Percentiles rank a stretch among this genome's conserved stretches.
Evolutionary conservation across 2,113 vertebrate genomes (phyloP).

Genomic region (Parotia lawesii): DNA sequence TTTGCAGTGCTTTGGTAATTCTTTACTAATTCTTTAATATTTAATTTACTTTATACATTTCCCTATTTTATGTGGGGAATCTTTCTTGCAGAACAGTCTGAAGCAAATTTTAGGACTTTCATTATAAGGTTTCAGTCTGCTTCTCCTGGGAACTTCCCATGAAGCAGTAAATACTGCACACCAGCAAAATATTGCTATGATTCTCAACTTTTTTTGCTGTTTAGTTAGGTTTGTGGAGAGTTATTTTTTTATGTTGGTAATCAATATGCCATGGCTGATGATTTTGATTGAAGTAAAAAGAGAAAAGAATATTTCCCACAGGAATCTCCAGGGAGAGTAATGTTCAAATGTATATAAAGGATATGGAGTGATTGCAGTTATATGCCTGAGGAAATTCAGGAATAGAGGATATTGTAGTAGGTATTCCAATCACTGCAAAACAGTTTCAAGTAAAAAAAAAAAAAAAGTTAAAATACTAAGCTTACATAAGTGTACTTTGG

Average conservation of each 20-base stretch:
- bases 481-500: background rate
- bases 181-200: background rate
- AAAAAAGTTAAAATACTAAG: background rate
- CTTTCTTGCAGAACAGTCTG: background rate
- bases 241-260: conserved; percentile 30
- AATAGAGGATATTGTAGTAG: background rate
- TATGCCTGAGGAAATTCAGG: conserved; percentile 48
- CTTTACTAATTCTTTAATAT: background rate
- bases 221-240: background rate
- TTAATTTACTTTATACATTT: background rate
- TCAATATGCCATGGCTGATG: conserved; percentile 44
- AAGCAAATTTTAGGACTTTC: background rate
- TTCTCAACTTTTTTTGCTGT: conserved; percentile 10
- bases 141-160: conserved; percentile 8
- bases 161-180: conserved; percentile 31
- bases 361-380: conserved; percentile 33
- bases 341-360: conserved; percentile 42
- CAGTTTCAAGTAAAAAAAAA: background rate
- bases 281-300: conserved; percentile 57
- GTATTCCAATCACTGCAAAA: conserved; percentile 14
- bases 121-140: background rate
- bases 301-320: conserved; percentile 59
- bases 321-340: conserved; percentile 31
- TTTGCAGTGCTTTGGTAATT: background rate
- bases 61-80: background rate